Evolutionary conservation across 2,113 vertebrate genomes (phyloP).

Genomic region (Tragelaphus imberbis): DNA sequence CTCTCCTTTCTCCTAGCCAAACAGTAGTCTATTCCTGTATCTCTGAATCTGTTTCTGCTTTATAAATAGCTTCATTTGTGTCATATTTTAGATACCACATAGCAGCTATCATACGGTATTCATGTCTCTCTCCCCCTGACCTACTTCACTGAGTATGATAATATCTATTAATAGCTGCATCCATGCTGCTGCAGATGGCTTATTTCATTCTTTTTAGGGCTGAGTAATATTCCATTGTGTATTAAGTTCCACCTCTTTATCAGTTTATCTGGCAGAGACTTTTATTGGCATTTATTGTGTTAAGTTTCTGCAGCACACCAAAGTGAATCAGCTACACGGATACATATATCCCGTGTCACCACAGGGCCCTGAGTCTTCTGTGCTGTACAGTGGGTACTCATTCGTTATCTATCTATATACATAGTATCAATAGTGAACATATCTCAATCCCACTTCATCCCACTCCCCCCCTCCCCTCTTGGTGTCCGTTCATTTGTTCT

Average conservation of each 20-base stretch:
- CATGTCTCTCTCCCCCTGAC: neutral
- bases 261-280: neutral
- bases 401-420: rapidly evolving
- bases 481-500: neutral
- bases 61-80: neutral
- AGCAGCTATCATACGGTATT: neutral
- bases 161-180: neutral
- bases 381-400: neutral
- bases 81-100: neutral
- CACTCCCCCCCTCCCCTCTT: neutral
- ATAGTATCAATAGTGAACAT: neutral
- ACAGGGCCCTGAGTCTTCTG: neutral
- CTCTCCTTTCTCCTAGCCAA: neutral
- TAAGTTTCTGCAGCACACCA: neutral
- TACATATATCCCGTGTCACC: neutral
- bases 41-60: neutral
- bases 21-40: rapidly evolving
- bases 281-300: neutral
- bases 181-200: neutral
- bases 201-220: neutral
- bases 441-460: neutral
- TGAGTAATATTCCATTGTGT: neutral
- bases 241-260: neutral
- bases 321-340: neutral
- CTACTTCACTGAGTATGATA: neutral